Evolutionary conservation across 2,797 vertebrate genomes (phyloP).

Genomic region (Hydrocynus forskahlii): DNA sequence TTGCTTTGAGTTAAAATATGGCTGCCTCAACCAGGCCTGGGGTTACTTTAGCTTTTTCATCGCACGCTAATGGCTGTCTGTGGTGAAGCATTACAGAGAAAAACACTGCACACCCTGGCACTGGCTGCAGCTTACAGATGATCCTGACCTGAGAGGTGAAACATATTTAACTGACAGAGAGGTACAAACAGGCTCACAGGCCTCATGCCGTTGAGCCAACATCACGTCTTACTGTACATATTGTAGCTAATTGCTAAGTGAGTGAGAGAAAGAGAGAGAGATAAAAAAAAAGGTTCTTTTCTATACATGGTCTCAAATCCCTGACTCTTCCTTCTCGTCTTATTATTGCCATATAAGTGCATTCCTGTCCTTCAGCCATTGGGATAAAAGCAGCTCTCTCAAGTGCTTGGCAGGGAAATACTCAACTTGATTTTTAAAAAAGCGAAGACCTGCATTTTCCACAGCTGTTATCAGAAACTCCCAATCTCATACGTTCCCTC

Average conservation of each 20-base stretch:
- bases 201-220: neutral
- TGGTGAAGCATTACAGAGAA: conserved; percentile 21
- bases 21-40: neutral
- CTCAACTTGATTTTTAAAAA: conserved; percentile 10
- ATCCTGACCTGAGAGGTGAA: conserved; percentile 6
- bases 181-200: neutral
- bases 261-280: conserved; percentile 3
- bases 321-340: conserved; percentile 28
- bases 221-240: neutral
- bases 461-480: too few species aligned
- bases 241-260: conserved; percentile 6
- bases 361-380: conserved; percentile 28
- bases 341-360: conserved; percentile 18
- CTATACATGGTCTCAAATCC: conserved; percentile 41
- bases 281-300: conserved; percentile 4
- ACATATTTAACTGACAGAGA: conserved; percentile 31
- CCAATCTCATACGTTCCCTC: too few species aligned
- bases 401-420: conserved; percentile 13
- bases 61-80: neutral
- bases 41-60: neutral
- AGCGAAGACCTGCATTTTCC: neutral
- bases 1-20: conserved; percentile 16
- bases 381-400: conserved; percentile 23
- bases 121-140: conserved; percentile 16
- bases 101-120: neutral